phyloP scores from a whole-genome alignment of 2,797 vertebrate species.

The Chiloscyllium punctatum region DNA sequence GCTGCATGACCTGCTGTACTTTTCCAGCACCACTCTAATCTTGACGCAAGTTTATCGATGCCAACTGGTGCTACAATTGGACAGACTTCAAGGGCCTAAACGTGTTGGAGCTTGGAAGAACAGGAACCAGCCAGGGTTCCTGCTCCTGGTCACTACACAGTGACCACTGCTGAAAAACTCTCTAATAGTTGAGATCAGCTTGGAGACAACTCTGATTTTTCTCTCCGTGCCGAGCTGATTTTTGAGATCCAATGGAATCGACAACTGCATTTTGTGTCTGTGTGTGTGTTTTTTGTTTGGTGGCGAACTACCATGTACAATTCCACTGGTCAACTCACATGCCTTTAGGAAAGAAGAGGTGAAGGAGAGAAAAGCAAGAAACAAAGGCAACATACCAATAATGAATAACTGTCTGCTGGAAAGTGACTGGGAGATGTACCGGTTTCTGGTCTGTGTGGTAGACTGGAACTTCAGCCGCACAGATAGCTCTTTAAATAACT shows the following conservation, averaged over 20 bases:
- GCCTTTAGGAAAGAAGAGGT: neutral
- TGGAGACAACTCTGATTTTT: neutral
- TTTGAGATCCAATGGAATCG: neutral
- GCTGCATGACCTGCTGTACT: no score
- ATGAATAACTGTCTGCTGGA: neutral
- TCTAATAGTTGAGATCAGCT: neutral
- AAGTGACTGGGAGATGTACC: neutral
- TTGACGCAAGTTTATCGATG: neutral
- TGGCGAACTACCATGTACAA: neutral
- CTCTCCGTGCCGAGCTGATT: neutral
- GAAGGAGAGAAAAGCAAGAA: neutral
- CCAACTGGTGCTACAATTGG: neutral
- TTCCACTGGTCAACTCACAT: no score
- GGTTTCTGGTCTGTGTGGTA: neutral
- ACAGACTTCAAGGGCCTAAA: neutral
- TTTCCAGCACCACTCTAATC: no score
- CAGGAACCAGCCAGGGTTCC: neutral
- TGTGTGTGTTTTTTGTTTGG: no score
- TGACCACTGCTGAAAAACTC: neutral
- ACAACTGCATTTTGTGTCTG: no score
- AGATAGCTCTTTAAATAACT: neutral
- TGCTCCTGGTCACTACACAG: neutral
- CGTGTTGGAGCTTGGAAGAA: neutral
- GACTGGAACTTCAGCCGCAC: neutral
- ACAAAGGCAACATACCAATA: neutral